A percentile compares a stretch with the other conserved stretches of the same genome.
phyloP scores from a whole-genome alignment of 1,140 invertebrate species.

The Meteorus sp. region DNA sequence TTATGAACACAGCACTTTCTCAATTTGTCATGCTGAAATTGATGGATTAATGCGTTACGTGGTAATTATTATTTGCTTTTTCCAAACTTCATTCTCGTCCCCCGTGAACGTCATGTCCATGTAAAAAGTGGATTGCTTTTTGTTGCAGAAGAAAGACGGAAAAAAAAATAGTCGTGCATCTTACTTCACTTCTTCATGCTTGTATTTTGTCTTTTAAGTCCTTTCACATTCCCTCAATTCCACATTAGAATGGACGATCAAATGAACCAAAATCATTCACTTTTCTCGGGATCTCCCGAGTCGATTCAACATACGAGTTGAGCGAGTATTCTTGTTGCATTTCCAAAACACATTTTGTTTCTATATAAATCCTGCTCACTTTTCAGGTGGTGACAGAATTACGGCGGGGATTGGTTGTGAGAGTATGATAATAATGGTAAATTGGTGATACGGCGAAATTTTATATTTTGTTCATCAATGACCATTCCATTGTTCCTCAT shows the following conservation, averaged over 20 bases:
- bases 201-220: background rate
- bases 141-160: background rate
- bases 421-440: too few relatives aligned
- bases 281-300: background rate
- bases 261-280: background rate
- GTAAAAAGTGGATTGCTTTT: too few relatives aligned
- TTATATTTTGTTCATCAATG: constrained; percentile 12
- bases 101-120: background rate
- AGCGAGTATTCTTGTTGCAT: constrained; percentile 14
- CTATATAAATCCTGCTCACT: too few relatives aligned
- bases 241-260: background rate
- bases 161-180: background rate
- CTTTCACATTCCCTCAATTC: background rate
- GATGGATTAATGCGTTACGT: constrained; percentile 33
- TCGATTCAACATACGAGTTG: background rate
- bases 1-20: constrained; percentile 54
- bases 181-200: background rate
- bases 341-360: too few relatives aligned
- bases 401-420: too few relatives aligned
- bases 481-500: constrained; percentile 30
- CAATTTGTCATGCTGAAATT: constrained; percentile 37
- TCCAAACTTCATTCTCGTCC: background rate
- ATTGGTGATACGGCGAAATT: constrained; percentile 21
- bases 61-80: constrained; percentile 25
- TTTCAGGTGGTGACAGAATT: too few relatives aligned